Evolutionary conservation across 2,888 invertebrate genomes (phyloP).

Genomic region (Eumacrocentrus americanus): DNA sequence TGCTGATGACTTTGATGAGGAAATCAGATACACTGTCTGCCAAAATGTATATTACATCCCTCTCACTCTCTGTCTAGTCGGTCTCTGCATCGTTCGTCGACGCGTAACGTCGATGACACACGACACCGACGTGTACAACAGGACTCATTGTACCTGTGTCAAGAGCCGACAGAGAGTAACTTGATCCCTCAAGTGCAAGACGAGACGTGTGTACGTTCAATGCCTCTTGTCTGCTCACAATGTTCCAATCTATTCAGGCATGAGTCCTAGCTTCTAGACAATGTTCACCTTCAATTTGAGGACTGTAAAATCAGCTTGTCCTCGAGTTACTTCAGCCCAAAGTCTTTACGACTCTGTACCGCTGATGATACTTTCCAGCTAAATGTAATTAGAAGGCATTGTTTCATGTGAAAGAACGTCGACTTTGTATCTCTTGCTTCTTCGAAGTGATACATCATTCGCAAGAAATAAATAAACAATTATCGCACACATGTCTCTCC

Average conservation of each 20-base stretch:
- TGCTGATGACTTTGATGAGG: slow-evolving; percentile 6
- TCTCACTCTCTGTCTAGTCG: too few relatives aligned
- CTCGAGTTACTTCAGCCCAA: too few relatives aligned
- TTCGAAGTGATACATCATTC: too few relatives aligned
- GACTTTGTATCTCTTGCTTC: too few relatives aligned
- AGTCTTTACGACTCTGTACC: too few relatives aligned
- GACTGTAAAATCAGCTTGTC: neutral
- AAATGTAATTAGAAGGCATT: too few relatives aligned
- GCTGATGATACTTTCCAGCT: too few relatives aligned
- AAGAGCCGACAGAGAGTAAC: slow-evolving; percentile 8
- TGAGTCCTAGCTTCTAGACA: slow-evolving; percentile 16
- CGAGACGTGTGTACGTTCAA: slow-evolving; percentile 16
- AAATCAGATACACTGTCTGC: slow-evolving; percentile 18
- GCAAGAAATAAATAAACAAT: too few relatives aligned
- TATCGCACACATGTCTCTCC: too few relatives aligned
- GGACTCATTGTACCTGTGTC: slow-evolving; percentile 7
- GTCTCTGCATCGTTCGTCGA: too few relatives aligned
- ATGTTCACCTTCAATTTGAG: neutral
- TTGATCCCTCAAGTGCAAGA: slow-evolving; percentile 11
- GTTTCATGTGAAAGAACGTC: too few relatives aligned
- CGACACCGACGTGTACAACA: slow-evolving; percentile 1
- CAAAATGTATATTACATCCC: slow-evolving; percentile 15
- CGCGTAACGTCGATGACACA: slow-evolving; percentile 2
- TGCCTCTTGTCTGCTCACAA: slow-evolving; percentile 5
- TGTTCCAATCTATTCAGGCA: slow-evolving; percentile 7